Evolutionary conservation across 2,797 vertebrate species (phyloP).

Genomic region (Alectoris magna): DNA sequence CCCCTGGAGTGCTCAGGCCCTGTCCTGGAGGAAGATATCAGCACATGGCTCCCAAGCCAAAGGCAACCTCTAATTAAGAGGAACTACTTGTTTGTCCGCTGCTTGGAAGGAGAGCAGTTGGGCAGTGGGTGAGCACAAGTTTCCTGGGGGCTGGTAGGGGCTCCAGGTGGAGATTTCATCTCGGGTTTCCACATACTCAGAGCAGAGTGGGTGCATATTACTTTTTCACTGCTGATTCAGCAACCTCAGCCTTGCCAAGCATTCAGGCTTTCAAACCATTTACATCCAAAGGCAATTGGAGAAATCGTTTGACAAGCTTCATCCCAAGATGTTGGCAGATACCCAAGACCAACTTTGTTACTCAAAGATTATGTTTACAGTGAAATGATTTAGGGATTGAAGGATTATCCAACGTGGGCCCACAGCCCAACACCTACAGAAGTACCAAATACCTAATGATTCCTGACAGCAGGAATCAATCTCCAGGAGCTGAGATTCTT

Average conservation of each 20-base stretch:
- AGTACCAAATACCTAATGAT: conserved; percentile 44
- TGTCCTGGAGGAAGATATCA: neutral
- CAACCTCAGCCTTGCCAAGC: neutral
- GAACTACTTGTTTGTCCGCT: neutral
- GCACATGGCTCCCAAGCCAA: neutral
- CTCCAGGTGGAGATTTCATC: neutral
- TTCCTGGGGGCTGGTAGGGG: neutral
- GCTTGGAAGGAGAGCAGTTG: neutral
- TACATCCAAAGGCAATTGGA: conserved; percentile 11
- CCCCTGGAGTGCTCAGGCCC: no score
- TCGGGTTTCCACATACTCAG: neutral
- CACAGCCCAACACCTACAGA: neutral
- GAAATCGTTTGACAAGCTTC: conserved; percentile 17
- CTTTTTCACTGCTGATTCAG: conserved; percentile 27
- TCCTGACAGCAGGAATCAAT: conserved; percentile 64
- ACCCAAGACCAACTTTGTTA: neutral
- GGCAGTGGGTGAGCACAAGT: neutral
- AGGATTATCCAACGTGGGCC: conserved; percentile 49
- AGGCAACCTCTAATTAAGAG: neutral
- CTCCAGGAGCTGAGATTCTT: neutral
- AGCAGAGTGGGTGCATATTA: neutral
- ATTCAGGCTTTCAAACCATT: neutral
- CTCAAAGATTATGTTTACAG: conserved; percentile 47
- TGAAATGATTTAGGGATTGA: conserved; percentile 61
- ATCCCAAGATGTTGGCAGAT: neutral